Evolutionary conservation across 2,797 vertebrate species (phyloP).

Genomic region (Hippocampus kuda): DNA sequence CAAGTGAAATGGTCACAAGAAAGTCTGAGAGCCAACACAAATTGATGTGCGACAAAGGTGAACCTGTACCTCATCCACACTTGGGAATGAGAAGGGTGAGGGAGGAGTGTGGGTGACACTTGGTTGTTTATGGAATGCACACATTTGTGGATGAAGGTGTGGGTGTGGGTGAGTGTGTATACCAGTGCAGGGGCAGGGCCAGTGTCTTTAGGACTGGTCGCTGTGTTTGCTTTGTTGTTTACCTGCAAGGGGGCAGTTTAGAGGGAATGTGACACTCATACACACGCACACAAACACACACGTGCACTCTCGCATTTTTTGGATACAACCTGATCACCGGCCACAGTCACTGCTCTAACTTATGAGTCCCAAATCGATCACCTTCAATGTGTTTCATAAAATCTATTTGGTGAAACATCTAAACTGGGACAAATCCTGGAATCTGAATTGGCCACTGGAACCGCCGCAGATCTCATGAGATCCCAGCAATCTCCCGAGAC

Average conservation of each 20-base stretch:
- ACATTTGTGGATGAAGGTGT: constrained; percentile 25
- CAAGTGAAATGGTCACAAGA: not conserved
- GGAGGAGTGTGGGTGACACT: not conserved
- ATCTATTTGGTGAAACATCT: not conserved
- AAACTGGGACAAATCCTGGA: no score
- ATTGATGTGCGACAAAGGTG: constrained; percentile 23
- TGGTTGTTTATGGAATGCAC: not conserved
- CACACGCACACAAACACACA: constrained; percentile 34
- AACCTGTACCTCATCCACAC: constrained; percentile 51
- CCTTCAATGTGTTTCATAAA: not conserved
- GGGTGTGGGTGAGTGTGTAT: constrained; percentile 53
- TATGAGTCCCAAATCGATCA: not conserved
- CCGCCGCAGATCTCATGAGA: no score
- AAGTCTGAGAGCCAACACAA: not conserved
- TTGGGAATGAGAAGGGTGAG: constrained; percentile 20
- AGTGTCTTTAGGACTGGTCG: constrained; percentile 75
- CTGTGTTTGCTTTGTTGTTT: constrained; percentile 78
- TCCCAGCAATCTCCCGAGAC: no score
- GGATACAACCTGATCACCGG: constrained; percentile 10
- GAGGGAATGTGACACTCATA: constrained; percentile 58
- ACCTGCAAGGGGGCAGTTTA: constrained; percentile 66
- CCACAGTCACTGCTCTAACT: constrained; percentile 17
- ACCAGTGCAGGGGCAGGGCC: constrained; percentile 71
- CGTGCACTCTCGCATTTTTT: constrained; percentile 4
- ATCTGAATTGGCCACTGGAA: no score